These are phyloP conservation scores for Petromus typicus DNA, from an alignment of 2,113 vertebrate species.

Conservation along the genomic window DNA sequence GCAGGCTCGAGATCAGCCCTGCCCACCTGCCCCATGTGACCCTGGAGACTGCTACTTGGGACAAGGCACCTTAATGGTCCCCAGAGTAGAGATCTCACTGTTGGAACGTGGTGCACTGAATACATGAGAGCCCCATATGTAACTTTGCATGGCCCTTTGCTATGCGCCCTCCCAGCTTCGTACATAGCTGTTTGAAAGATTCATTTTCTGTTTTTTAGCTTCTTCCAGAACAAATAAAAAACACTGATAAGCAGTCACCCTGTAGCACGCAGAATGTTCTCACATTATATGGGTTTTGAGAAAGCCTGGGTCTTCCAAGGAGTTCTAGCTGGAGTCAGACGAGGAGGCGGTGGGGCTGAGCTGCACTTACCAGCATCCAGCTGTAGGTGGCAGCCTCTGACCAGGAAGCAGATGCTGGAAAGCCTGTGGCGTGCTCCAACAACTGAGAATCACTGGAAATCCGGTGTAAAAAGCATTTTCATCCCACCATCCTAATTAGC, in stretches of 20 bases:
- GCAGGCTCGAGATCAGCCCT: not conserved
- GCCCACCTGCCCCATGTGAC: not conserved
- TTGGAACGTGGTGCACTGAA: not conserved
- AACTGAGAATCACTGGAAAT: not conserved
- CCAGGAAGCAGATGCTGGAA: not conserved
- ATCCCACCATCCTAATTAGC: conserved; percentile 66
- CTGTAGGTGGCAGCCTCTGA: conserved; percentile 70
- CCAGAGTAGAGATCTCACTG: not conserved
- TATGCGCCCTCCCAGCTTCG: not conserved
- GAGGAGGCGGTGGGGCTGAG: not conserved
- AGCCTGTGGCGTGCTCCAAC: not conserved
- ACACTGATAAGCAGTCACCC: not conserved
- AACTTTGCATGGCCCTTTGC: not conserved
- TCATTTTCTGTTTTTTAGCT: not conserved
- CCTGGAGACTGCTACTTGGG: not conserved
- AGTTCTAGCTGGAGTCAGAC: not conserved
- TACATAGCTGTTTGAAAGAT: not conserved
- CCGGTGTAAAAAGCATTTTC: conserved; percentile 15
- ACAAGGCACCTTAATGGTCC: not conserved
- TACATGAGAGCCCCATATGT: not conserved
- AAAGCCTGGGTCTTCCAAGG: not conserved
- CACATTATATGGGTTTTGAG: not conserved
- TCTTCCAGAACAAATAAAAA: conserved; percentile 24
- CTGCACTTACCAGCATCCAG: conserved; percentile 39
- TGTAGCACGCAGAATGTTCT: not conserved